Base-by-base conservation (phyloP, 2,797 vertebrate species). In the Pangasius sanitwongsei region DNA sequence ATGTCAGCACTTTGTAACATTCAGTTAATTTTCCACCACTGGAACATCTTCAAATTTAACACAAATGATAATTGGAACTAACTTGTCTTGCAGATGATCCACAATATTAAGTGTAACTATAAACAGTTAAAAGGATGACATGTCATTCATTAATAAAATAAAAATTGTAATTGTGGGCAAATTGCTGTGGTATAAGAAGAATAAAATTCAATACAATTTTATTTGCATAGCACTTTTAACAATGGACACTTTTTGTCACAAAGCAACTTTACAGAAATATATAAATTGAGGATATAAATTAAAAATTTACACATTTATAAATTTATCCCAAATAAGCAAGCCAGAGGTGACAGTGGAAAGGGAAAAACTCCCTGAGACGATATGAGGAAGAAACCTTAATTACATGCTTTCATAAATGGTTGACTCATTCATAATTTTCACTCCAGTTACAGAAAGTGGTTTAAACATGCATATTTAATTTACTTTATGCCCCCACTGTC, bases 371-470 rank as follows among this genome's bases (percentile, higher is more conserved):
- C 48, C 48, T 48, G 48, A 9, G 48, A 48, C 8, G 8, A 48
- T 48, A 48, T 48, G 48, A 48, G 7, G 48, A 48, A 48, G 48
- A 48, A 48, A 48, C 48, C 48, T 57, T 80, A 80, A 57, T 57
- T 57, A 34, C n/a, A 34, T 78, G 48, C 48, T 80, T 80, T 80
- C 48, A 57, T 80, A 80, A 57, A 80, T 34, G n/a, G 31, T 18
- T 57, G 53, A 57, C n/a, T 34, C n/a, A 55, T 31, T 80, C n/a
- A 55, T 55, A 34, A 80, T 34, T 34, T 77, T 57, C 1, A 34
- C 53, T 57, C 7, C n/a, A 34, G 16, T 37, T 34, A 80, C 16
- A 80, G n/a, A 11, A 80, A 53, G 16, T 34, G 77, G 28, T 78
- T 53, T 78, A 78, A 78, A 34, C 18, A 57, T 0, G 28, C 25